Percentiles rank a stretch among this genome's conserved stretches.
These are phyloP conservation scores for human (Homo sapiens) DNA, from an alignment of 2,113 vertebrate species.

Conservation along the genomic window GRCh38 chr5:169784501-169785000, in stretches of 20 bases:
- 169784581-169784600: neutral
- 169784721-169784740: neutral
- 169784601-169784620: neutral
- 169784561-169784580: neutral
- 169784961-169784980: neutral
- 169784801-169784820: slow-evolving; percentile 15
- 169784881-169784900: neutral
- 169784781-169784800: neutral
- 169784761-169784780: neutral
- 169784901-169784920: neutral
- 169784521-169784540: neutral
- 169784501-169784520: neutral
- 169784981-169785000: neutral
- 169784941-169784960: neutral
- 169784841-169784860: neutral
- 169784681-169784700: neutral
- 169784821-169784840: neutral
- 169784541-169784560: neutral
- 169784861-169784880: neutral
- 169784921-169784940: neutral
- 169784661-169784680: neutral
- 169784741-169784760: neutral
- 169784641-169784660: neutral
- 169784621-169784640: neutral
- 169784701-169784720: neutral